Evolutionary conservation across 1,140 invertebrate genomes (phyloP), one percentile per base, ranked within the genome.

Genomic region (Heliconius hewitsoni): DNA sequence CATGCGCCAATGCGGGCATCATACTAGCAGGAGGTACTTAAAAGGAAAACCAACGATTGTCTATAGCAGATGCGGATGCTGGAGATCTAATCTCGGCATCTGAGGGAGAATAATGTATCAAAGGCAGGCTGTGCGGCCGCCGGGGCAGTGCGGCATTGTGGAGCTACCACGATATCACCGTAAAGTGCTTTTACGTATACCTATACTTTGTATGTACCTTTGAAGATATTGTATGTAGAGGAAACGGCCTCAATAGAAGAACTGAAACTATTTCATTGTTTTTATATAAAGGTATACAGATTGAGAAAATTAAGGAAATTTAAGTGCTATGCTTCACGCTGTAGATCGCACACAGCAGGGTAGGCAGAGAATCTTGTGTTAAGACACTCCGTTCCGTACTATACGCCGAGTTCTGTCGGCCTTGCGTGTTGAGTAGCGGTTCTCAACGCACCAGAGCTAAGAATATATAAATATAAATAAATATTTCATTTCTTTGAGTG

Each of bases 31-130:
- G 27, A 66, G 60, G 18, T 52, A 52, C 50, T 66, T 66, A 30
- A 66, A 66, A 66, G 60, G 60, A 66, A 66, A 30, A 66, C 27
- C 27, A 23, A 30, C 60, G 60, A 66, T 66, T 66, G 60, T 66
- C 60, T 16, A 66, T 66, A 66, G 13, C 60, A 66, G 60, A 66
- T 66, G 60, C 60, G 60, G 60, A 66, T 66, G 57, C 57, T 60
- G 60, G 23, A 66, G 60, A 66, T 66, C 60, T 66, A 66, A 66
- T 66, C 60, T 66, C 27, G 60, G 60, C 60, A 66, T 66, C 60
- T 66, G 60, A 66, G 60, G 60, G 60, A 30, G 57, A 60, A 60
- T 60, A 60, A 60, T 60, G 57, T 60, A 60, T 60, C 57, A 60
- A 60, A 60, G 60, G 60, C 60, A 66, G 60, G 60, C 60, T 30